Evolutionary conservation across 2,888 invertebrate species (phyloP).

Genomic region (Sturmia bella): DNA sequence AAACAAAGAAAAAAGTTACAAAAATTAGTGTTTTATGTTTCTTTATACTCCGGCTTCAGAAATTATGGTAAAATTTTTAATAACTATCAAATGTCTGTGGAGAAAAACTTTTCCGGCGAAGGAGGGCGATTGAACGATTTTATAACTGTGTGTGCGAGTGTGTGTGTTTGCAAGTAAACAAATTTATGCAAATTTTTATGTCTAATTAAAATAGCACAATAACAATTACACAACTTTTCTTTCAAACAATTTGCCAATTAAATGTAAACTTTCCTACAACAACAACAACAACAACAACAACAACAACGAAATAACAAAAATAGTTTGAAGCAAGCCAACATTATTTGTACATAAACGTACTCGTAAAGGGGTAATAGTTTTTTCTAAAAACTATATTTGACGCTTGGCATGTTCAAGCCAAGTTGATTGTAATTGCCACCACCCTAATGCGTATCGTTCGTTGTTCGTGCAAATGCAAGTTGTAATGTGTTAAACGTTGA

Average conservation of each 20-base stretch:
- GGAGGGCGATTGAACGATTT: not conserved
- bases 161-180: too few relatives aligned
- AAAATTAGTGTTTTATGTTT: not conserved
- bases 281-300: too few relatives aligned
- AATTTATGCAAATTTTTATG: not conserved
- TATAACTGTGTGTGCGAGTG: too few relatives aligned
- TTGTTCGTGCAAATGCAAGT: not conserved
- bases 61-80: conserved; percentile 8
- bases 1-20: conserved; percentile 55
- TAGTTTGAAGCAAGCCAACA: conserved; percentile 1
- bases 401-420: too few relatives aligned
- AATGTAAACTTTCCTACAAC: conserved; percentile 51
- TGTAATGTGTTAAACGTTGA: conserved; percentile 38
- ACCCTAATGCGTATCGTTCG: too few relatives aligned
- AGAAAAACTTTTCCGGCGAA: not conserved
- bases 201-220: conserved; percentile 54
- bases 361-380: not conserved
- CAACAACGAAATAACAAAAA: conserved; percentile 3
- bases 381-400: too few relatives aligned
- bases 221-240: conserved; percentile 49
- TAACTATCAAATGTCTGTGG: conserved; percentile 15
- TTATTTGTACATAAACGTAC: not conserved
- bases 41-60: not conserved
- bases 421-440: too few relatives aligned
- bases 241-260: conserved; percentile 58